phyloP scores from a whole-genome alignment of 2,797 vertebrate species.

The Semotilus atromaculatus region DNA sequence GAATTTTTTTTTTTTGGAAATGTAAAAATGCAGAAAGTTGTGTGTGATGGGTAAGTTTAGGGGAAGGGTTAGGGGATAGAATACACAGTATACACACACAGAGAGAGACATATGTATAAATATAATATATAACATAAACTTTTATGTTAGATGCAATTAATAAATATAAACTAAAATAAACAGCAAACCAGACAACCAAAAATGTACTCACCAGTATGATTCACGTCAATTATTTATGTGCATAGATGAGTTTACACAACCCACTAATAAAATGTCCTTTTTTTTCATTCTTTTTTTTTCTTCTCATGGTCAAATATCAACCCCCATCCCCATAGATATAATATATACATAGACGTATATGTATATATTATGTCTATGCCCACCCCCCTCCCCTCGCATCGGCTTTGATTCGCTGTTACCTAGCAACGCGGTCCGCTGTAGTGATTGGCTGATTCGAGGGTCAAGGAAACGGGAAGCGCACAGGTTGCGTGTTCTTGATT shows the following conservation, averaged over 20 bases:
- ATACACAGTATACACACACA: too few relatives aligned
- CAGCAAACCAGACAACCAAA: neutral
- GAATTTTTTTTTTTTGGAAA: too few relatives aligned
- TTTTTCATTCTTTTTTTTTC: neutral
- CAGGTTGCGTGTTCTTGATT: conserved; percentile 50
- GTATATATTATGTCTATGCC: too few relatives aligned
- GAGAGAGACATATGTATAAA: too few relatives aligned
- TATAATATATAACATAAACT: too few relatives aligned
- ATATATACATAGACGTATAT: too few relatives aligned
- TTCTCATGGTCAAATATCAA: neutral
- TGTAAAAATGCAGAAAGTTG: too few relatives aligned
- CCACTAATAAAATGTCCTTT: neutral
- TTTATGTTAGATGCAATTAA: too few relatives aligned
- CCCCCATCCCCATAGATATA: too few relatives aligned
- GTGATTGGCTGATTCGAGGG: conserved; percentile 70
- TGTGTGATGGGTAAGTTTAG: too few relatives aligned
- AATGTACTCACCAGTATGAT: neutral
- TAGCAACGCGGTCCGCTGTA: conserved; percentile 24
- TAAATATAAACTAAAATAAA: neutral
- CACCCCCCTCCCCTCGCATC: neutral
- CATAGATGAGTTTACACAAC: neutral
- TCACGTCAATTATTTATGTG: neutral
- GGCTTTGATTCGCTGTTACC: conserved; percentile 69
- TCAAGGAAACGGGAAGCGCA: conserved; percentile 75
- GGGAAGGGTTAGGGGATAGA: too few relatives aligned